phyloP scores from a whole-genome alignment of 1,140 invertebrate species.

The Cherax destructor region DNA sequence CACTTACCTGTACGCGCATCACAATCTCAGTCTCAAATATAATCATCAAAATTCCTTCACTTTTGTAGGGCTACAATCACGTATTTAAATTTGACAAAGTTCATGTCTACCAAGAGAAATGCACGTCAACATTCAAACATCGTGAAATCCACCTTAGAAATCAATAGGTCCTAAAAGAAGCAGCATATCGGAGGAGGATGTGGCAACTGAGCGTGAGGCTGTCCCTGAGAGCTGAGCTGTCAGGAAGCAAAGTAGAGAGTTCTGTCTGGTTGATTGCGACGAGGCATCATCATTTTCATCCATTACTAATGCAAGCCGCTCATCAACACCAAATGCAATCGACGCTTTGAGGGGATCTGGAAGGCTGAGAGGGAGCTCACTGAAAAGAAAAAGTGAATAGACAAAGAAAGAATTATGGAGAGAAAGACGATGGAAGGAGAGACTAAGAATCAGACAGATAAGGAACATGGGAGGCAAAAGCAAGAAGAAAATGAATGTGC shows the following conservation, averaged over 20 bases:
- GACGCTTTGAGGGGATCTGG: constrained; percentile 60
- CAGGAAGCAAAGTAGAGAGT: constrained; percentile 49
- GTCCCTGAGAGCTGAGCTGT: constrained; percentile 35
- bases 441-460: not conserved
- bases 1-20: too few species aligned
- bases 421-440: not conserved
- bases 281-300: constrained; percentile 57
- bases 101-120: too few species aligned
- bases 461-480: too few species aligned
- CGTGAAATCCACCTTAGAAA: not conserved
- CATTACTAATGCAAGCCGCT: constrained; percentile 62
- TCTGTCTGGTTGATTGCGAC: constrained; percentile 55
- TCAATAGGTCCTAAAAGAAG: not conserved
- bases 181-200: not conserved
- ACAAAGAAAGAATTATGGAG: not conserved
- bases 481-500: too few species aligned
- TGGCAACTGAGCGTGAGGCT: not conserved
- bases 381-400: constrained; percentile 14
- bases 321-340: constrained; percentile 62
- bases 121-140: not conserved
- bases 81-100: too few species aligned
- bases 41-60: too few species aligned
- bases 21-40: too few species aligned
- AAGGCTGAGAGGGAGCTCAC: constrained; percentile 9
- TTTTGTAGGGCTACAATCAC: too few species aligned